Evolutionary conservation across 2,797 vertebrate species (phyloP), one percentile per base, ranked within the genome.

Genomic region (Diceros bicornis): DNA sequence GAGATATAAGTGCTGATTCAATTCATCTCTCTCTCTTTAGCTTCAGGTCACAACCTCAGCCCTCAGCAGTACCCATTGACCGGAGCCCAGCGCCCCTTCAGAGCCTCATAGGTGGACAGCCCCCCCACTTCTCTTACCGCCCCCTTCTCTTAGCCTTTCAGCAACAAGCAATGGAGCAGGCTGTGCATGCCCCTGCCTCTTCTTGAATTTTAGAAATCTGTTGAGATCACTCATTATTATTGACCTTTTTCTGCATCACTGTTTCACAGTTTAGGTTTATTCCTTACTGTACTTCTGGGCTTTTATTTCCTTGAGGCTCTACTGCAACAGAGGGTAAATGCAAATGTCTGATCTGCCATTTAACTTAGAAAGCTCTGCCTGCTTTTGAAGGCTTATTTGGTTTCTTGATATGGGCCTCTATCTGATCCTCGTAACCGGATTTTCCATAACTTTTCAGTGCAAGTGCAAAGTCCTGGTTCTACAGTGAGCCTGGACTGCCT

Each of bases 61-160:
- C 9, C 62, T 57, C 20, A 25, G n/a, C 52, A 47, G 12, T 3
- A n/a, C 27, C 50, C 17, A 7, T 37, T 47, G 55, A 75, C 66
- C 3, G 0, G 9, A 29, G 12, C 34, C 55, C 1, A 0, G 14
- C 0, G 3, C 4, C 18, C 47, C 18, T 11, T 50, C 12, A 16
- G 25, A 32, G 13, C 23, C 20, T 84, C 2, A 8, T 1, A 13
- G 27, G 7, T 13, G 10, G 8, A 61, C 41, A 78, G 44, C 20
- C 21, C 37, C 4, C 6, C 0, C 6, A 57, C 29, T 85, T 20
- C 9, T 59, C 61, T 25, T 41, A 41, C 41, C 41, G 41, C 41
- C 0, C 6, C 57, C n/a, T 85, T 20, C 9, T 59, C 61, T 3
- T 10, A 8, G 44, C 64, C 5, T 11, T 52, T n/a, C 8, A 2